Evolutionary conservation across 2,888 invertebrate genomes (phyloP).

Genomic region (Candidula unifasciata): DNA sequence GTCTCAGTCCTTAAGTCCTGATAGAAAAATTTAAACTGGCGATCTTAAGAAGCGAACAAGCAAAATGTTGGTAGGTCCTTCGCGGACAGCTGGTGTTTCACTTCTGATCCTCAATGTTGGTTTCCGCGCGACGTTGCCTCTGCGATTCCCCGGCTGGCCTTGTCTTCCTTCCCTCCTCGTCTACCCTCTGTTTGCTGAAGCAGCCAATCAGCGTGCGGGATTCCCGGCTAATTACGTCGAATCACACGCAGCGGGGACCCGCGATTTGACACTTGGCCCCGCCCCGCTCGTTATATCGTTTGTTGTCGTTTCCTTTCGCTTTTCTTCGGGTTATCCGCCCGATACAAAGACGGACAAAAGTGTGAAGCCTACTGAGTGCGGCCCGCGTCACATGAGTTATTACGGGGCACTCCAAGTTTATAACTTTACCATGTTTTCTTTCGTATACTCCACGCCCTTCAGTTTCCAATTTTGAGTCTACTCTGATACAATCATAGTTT

Average conservation of each 20-base stretch:
- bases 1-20: no score
- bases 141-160: neutral
- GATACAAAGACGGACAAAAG: constrained; percentile 43
- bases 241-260: constrained; percentile 49
- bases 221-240: constrained; percentile 50
- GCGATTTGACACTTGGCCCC: constrained; percentile 51
- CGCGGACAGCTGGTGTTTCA: neutral
- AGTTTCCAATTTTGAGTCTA: neutral
- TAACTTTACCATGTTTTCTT: constrained; percentile 19
- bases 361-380: constrained; percentile 34
- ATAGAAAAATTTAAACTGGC: no score
- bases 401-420: constrained; percentile 2
- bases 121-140: constrained; percentile 4
- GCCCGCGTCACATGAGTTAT: constrained; percentile 12
- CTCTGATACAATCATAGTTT: no score
- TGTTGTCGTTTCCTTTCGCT: constrained; percentile 50
- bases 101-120: neutral
- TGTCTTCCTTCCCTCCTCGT: neutral
- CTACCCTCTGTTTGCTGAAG: neutral
- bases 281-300: constrained; percentile 51
- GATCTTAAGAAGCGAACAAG: no score
- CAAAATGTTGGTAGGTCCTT: neutral
- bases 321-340: constrained; percentile 30
- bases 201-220: constrained; percentile 39
- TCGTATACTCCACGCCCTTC: constrained; percentile 13